Base-by-base conservation (phyloP, 2,797 vertebrate species). In the Clangula hyemalis region DNA sequence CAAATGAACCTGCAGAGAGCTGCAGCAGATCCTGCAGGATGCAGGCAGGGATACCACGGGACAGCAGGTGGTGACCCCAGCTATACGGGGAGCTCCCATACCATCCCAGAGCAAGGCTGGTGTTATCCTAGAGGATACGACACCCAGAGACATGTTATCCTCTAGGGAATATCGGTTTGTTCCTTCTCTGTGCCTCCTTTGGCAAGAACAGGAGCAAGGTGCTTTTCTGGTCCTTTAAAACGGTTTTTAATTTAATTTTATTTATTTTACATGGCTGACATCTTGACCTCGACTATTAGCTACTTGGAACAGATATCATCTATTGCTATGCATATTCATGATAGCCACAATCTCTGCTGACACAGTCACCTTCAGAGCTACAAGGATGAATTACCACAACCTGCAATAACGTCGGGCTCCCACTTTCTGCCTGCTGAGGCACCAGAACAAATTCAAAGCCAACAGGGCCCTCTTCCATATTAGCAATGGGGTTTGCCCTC, bases 261-360 rank as follows among this genome's bases (percentile, higher is more conserved):
- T 65, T 65, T 65, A 43, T 21, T 65, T 65, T 65, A 32, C 8
- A 25, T 56, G 21, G 21, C 32, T 93, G 66, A 85, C 80, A 53
- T 68, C 93, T 83, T 88, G 77, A 92, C 92, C 85, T 93, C 68
- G 74, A 78, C 68, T 45, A 19, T 20, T 58, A 91, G 60, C 58
- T 81, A 27, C 78, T 41, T n/a, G 64, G 75, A 95, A 56, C 27
- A 68, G 57, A 30, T n/a, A 2, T 16, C 62, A 62, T 25, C 56
- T 89, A 81, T 57, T 51, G 47, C n/a, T 30, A 11, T 70, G 84
- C 71, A 92, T 87, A 93, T 92, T 85, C 92, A 73, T 71, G 72
- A 39, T 0, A 36, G 32, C 38, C 85, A 56, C 34, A 43, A 73
- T 27, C 84, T 57, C 13, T 76, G 84, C 84, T 93, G 84, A 89